Percentiles rank a stretch among this genome's conserved stretches.
Evolutionary conservation across 2,888 invertebrate genomes (phyloP).

Genomic region (Caenorhabditis sp.): DNA sequence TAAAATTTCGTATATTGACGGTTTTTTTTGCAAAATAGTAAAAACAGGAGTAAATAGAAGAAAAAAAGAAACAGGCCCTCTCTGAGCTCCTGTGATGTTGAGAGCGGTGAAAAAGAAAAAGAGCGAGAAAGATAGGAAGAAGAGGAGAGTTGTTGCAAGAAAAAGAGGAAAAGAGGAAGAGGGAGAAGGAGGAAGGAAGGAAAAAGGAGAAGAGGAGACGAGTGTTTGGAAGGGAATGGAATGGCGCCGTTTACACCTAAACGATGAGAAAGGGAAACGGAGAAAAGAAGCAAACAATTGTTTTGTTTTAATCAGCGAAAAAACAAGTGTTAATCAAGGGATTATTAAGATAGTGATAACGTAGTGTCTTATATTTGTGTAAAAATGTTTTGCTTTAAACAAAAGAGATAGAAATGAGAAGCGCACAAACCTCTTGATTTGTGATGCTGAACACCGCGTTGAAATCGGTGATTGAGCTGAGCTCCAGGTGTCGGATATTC

Average conservation of each 20-base stretch:
- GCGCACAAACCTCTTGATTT: slow-evolving; percentile 62
- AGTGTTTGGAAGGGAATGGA: not conserved
- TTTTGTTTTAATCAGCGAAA: not conserved
- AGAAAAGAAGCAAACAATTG: slow-evolving; percentile 7
- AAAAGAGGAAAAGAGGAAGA: slow-evolving; percentile 31
- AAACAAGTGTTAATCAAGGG: not conserved
- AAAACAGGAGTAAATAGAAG: slow-evolving; percentile 34
- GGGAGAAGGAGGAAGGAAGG: slow-evolving; percentile 12
- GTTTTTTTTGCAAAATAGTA: slow-evolving; percentile 38
- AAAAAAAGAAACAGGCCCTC: slow-evolving; percentile 45
- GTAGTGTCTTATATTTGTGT: not conserved
- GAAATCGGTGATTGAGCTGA: slow-evolving; percentile 66
- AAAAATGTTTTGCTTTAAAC: slow-evolving; percentile 1
- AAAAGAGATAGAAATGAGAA: slow-evolving; percentile 11
- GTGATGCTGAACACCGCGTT: slow-evolving; percentile 57
- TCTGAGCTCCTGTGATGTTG: slow-evolving; percentile 6
- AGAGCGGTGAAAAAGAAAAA: slow-evolving; percentile 30
- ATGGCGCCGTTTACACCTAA: slow-evolving; percentile 7
- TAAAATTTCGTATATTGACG: slow-evolving; percentile 8
- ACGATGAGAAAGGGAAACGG: slow-evolving; percentile 22
- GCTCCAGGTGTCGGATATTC: slow-evolving; percentile 69
- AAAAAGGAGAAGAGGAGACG: slow-evolving; percentile 19
- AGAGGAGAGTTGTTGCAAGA: slow-evolving; percentile 8
- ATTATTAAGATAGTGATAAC: not conserved
- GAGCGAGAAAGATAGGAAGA: slow-evolving; percentile 30